Conservation (phyloP, 2,797 vertebrate species). For the Sebastes steindachneri region DNA sequence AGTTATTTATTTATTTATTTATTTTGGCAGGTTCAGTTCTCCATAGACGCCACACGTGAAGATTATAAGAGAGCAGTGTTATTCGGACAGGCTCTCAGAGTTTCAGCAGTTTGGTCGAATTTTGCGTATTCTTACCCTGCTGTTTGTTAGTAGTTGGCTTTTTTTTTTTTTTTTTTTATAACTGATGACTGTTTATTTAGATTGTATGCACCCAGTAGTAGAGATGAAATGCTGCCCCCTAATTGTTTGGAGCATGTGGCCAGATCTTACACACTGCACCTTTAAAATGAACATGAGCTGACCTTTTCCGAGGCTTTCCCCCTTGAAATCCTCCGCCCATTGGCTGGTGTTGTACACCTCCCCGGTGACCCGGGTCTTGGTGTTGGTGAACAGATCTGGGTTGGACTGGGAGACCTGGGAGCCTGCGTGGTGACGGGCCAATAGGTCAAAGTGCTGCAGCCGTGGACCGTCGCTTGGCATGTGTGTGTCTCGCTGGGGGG, state of each 20-base stretch:
- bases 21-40: no score
- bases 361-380: conserved; percentile 58
- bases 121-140: background rate
- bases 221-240: background rate
- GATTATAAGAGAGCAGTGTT: rapidly evolving
- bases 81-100: no score
- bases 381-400: conserved; percentile 79
- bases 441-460: conserved; percentile 84
- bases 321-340: conserved; percentile 81
- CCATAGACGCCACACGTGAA: no score
- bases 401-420: conserved; percentile 85
- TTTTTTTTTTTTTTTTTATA: no score
- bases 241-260: background rate
- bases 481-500: conserved; percentile 75
- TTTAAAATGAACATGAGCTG: conserved; percentile 23
- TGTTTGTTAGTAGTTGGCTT: no score
- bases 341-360: conserved; percentile 66
- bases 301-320: conserved; percentile 74
- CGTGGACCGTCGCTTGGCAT: conserved; percentile 73
- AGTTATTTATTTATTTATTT: no score
- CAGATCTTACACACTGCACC: background rate
- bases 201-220: background rate
- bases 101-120: no score
- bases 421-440: conserved; percentile 83
- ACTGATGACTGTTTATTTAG: background rate